Base-by-base conservation (phyloP, 2,797 vertebrate species). In the Clamator glandarius region DNA sequence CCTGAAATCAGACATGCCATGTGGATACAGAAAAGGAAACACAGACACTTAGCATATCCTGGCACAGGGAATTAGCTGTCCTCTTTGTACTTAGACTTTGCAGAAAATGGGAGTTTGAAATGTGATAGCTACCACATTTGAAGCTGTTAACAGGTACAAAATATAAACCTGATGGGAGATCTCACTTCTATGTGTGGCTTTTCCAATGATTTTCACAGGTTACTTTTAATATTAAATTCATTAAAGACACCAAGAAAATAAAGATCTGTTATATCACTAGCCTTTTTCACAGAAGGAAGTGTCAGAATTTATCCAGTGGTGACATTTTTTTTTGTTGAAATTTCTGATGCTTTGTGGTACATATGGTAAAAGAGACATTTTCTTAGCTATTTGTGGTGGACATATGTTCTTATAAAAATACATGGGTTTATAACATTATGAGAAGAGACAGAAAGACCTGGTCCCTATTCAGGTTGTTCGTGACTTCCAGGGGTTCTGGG, bases 91-190 rank as follows among this genome's bases (percentile, higher is more conserved):
- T 0, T 64, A 52, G 29, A 51, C 28, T 59, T 78, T 67, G 69
- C n/a, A 67, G 55, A 92, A 63, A 55, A 70, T 0, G 0, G 33
- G 35, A 48, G 24, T 42, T 94, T 87, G 84, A 89, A 94, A 94
- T 70, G n/a, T 64, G n/a, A 62, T 35, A 62, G 36, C n/a, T 79
- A 29, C n/a, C 77, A 26, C 68, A 11, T 35, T 70, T 76, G 55
- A 44, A 92, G 26, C 54, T 85, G 13, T 41, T 75, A 70, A 77
- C 12, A 42, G 3, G 15, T 28, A 7, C 20, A 67, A 19, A 85
- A 44, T 89, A 87, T 94, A 95, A 87, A 87, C 74, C 46, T 70
- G 61, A 76, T 70, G 84, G 83, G 77, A 95, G 13, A 70, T 62
- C n/a, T 94, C 31, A 61, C 67, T 87, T n/a, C 20, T 54, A 54